Evolutionary conservation across 2,113 vertebrate species (phyloP).

Genomic region (Microtus pennsylvanicus): DNA sequence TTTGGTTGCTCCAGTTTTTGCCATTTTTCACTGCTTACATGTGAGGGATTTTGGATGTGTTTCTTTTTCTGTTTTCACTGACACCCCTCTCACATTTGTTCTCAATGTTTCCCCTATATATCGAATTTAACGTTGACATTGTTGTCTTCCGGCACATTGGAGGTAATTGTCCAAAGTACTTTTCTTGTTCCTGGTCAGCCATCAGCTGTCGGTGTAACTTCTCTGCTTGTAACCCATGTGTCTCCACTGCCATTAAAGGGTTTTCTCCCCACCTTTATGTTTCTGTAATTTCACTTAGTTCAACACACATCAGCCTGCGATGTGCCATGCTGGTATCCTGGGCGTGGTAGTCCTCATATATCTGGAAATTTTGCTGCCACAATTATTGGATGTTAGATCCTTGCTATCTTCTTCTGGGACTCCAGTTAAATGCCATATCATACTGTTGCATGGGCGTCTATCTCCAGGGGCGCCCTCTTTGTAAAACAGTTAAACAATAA

Average conservation of each 20-base stretch:
- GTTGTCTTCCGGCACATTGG: constrained; percentile 6
- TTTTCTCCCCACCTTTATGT: background rate
- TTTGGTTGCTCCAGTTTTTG: constrained; percentile 28
- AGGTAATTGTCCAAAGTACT: background rate
- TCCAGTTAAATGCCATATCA: background rate
- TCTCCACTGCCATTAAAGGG: background rate
- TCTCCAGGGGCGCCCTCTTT: background rate
- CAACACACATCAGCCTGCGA: background rate
- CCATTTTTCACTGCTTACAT: constrained; percentile 7
- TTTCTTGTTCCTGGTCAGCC: background rate
- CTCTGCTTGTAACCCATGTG: background rate
- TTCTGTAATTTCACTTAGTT: background rate
- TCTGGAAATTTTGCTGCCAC: background rate
- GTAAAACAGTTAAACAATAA: background rate
- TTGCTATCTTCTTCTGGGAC: background rate
- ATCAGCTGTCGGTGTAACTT: background rate
- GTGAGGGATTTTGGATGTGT: background rate
- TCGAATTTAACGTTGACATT: background rate
- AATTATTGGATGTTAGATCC: background rate
- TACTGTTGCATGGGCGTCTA: background rate
- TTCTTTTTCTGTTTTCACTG: constrained; percentile 20
- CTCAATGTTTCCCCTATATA: background rate
- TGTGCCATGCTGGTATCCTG: background rate
- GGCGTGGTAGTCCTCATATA: background rate
- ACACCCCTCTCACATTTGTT: background rate